Evolutionary conservation across 2,888 invertebrate genomes (phyloP).

Genomic region (Thysanoteuthis rhombus): DNA sequence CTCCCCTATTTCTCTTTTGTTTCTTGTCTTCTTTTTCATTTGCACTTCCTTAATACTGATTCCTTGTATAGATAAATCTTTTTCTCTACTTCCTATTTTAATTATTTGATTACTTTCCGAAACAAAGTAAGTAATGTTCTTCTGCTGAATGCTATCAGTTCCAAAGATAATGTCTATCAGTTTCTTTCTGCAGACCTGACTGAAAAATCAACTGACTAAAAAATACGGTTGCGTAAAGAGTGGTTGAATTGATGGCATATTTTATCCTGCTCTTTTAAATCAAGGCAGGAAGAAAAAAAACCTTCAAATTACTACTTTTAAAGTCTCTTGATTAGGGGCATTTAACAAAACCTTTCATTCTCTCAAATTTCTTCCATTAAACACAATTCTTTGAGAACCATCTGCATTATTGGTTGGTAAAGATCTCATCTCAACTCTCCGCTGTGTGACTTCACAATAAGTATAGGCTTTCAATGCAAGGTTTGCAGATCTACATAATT

Average conservation of each 20-base stretch:
- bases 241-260: neutral
- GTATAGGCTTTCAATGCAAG: neutral
- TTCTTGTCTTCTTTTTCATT: neutral
- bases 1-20: no score
- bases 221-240: neutral
- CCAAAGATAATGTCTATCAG: neutral
- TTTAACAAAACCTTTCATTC: neutral
- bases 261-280: neutral
- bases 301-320: neutral
- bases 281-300: neutral
- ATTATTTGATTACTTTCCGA: neutral
- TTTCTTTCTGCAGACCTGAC: neutral
- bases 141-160: neutral
- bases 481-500: neutral
- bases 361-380: neutral
- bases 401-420: neutral
- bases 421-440: neutral
- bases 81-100: neutral
- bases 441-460: neutral
- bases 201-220: neutral
- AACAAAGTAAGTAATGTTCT: neutral
- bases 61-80: no score
- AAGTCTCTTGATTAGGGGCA: neutral
- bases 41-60: neutral
- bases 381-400: neutral